Percentiles rank a stretch among this genome's conserved stretches.
phyloP scores from a whole-genome alignment of 2,888 invertebrate species.

The Amphimallon solstitiale region DNA sequence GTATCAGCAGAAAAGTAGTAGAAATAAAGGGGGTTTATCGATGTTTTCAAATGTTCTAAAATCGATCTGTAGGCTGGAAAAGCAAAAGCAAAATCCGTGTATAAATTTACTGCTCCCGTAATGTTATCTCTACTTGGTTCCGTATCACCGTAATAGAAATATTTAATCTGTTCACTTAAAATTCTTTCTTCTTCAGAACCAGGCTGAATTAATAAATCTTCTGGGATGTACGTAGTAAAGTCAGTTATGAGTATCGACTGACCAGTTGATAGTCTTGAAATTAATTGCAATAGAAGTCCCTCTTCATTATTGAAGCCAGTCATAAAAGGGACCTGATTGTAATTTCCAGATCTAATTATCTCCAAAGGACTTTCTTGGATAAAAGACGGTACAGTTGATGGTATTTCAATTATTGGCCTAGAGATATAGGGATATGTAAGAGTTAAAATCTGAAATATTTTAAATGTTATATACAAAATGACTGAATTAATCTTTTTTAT shows the following conservation, averaged over 20 bases:
- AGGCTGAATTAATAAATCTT: neutral
- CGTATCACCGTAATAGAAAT: constrained; percentile 24
- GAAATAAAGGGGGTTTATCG: constrained; percentile 23
- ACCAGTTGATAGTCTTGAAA: neutral
- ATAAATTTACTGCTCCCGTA: constrained; percentile 5
- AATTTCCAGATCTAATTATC: constrained; percentile 38
- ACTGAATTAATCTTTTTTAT: too few relatives aligned
- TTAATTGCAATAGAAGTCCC: constrained; percentile 9
- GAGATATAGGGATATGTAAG: neutral
- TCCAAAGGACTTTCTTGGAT: neutral
- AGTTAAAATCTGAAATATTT: too few relatives aligned
- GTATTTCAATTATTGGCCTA: constrained; percentile 41
- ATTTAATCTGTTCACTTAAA: neutral
- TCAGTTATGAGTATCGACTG: constrained; percentile 10
- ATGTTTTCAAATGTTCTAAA: constrained; percentile 6
- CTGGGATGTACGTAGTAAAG: constrained; percentile 5
- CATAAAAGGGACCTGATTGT: constrained; percentile 41
- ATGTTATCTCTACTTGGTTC: constrained; percentile 1
- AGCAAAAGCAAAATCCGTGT: constrained; percentile 12
- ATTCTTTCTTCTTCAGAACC: neutral
- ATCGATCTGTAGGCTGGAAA: constrained; percentile 26
- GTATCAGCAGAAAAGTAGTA: constrained; percentile 28
- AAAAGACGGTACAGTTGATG: constrained; percentile 28
- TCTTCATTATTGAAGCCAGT: constrained; percentile 44
- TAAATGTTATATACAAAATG: too few relatives aligned